phyloP scores from a whole-genome alignment of 2,888 invertebrate species.

The Oscheius onirici region DNA sequence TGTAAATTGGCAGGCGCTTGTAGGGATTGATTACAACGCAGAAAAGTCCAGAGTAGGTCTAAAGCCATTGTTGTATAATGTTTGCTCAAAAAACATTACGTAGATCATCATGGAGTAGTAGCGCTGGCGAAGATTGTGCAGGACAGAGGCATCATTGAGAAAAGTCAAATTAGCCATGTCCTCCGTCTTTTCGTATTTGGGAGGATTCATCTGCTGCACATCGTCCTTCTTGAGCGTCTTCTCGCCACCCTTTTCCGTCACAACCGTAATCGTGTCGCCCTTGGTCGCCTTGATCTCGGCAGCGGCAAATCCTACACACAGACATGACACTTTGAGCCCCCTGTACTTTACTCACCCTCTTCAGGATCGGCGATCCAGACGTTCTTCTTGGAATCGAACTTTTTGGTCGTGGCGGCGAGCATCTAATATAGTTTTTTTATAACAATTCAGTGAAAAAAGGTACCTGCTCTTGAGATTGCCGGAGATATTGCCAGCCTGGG shows the following conservation, averaged over 20 bases:
- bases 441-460: too few species aligned
- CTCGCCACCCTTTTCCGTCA: slow-evolving; percentile 86
- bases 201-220: slow-evolving; percentile 89
- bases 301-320: slow-evolving; percentile 91
- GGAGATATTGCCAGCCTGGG: slow-evolving; percentile 70
- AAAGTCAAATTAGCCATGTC: slow-evolving; percentile 71
- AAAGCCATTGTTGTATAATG: neutral
- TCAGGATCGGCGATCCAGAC: slow-evolving; percentile 99
- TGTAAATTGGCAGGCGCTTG: slow-evolving; percentile 70
- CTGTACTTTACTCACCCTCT: slow-evolving; percentile 80
- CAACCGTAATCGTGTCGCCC: slow-evolving; percentile 94
- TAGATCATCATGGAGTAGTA: slow-evolving; percentile 76
- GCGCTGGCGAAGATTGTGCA: slow-evolving; percentile 97
- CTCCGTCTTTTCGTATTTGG: slow-evolving; percentile 92
- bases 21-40: slow-evolving; percentile 71
- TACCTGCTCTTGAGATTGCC: slow-evolving; percentile 69
- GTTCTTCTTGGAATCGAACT: slow-evolving; percentile 92
- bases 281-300: slow-evolving; percentile 95
- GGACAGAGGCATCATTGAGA: slow-evolving; percentile 97
- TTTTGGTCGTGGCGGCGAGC: slow-evolving; percentile 65
- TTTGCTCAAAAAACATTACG: slow-evolving; percentile 39
- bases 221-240: slow-evolving; percentile 71
- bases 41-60: slow-evolving; percentile 71
- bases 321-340: slow-evolving; percentile 72
- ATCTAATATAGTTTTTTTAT: slow-evolving; percentile 34